Conservation (phyloP, 2,113 vertebrate species). For the Lepus americanus region DNA sequence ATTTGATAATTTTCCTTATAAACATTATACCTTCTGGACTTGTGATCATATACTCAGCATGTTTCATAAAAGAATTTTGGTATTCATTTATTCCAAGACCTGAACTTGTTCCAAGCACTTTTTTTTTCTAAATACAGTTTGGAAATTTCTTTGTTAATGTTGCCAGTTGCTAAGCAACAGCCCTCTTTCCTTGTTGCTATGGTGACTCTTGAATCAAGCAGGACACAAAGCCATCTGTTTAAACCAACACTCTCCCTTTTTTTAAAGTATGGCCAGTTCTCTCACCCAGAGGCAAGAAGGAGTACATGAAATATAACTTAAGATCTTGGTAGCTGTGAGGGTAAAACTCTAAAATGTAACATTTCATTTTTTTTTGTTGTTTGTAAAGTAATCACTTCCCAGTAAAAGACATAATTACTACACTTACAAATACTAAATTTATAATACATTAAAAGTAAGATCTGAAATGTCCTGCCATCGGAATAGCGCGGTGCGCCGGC, state of each 20-base stretch:
- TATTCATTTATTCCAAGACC: conserved; percentile 51
- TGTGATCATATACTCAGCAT: conserved; percentile 36
- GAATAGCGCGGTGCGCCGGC: no score
- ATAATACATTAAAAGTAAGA: background rate
- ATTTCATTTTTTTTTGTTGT: background rate
- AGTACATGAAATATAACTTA: conserved; percentile 4
- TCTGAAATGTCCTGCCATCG: background rate
- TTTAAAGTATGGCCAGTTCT: conserved; percentile 8
- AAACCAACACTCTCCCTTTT: conserved; percentile 36
- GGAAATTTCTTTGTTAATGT: conserved; percentile 75
- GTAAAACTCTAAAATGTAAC: background rate
- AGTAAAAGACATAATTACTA: background rate
- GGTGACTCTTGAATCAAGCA: conserved; percentile 68
- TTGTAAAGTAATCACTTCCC: conserved; percentile 4
- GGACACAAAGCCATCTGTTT: conserved; percentile 76
- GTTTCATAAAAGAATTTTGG: conserved; percentile 65
- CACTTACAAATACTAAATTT: background rate
- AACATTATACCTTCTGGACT: conserved; percentile 4
- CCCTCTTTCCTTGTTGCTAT: conserved; percentile 73
- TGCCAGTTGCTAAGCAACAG: conserved; percentile 82
- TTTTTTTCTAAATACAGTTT: conserved; percentile 67
- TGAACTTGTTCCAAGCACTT: conserved; percentile 73
- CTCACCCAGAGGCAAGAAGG: background rate
- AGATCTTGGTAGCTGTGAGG: background rate
- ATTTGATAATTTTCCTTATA: conserved; percentile 1